Percentiles rank a stretch among this genome's conserved stretches.
These are phyloP conservation scores for Python bivittatus DNA, from an alignment of 2,113 vertebrate species.

Conservation along the genomic window DNA sequence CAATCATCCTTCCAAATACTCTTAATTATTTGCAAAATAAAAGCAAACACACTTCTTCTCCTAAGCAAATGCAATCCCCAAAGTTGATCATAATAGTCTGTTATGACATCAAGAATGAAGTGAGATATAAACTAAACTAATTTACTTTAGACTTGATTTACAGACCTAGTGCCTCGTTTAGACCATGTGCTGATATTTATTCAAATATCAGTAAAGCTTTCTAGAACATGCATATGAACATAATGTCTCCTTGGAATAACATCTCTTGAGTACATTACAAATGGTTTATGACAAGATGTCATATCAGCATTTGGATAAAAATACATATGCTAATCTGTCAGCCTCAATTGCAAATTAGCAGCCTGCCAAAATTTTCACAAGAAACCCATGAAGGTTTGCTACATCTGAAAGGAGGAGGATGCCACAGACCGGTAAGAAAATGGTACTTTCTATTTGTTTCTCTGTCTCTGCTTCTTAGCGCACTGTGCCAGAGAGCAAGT, in stretches of 20 bases:
- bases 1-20: neutral
- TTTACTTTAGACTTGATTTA: neutral
- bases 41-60: neutral
- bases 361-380: neutral
- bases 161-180: neutral
- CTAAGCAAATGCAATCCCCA: neutral
- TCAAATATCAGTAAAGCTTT: neutral
- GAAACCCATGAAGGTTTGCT: neutral
- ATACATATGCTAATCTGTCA: neutral
- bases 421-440: neutral
- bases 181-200: neutral
- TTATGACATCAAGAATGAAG: neutral
- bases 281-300: neutral
- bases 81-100: neutral
- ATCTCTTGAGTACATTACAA: slow-evolving; percentile 5
- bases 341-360: neutral
- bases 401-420: neutral
- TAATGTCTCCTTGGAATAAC: neutral
- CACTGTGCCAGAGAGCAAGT: neutral
- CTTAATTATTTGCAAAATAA: slow-evolving; percentile 16
- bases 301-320: neutral
- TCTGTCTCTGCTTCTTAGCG: neutral
- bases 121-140: neutral
- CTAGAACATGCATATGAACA: neutral
- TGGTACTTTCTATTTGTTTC: neutral